phyloP scores from a whole-genome alignment of 2,797 vertebrate genomes.

The Morelia viridis region DNA sequence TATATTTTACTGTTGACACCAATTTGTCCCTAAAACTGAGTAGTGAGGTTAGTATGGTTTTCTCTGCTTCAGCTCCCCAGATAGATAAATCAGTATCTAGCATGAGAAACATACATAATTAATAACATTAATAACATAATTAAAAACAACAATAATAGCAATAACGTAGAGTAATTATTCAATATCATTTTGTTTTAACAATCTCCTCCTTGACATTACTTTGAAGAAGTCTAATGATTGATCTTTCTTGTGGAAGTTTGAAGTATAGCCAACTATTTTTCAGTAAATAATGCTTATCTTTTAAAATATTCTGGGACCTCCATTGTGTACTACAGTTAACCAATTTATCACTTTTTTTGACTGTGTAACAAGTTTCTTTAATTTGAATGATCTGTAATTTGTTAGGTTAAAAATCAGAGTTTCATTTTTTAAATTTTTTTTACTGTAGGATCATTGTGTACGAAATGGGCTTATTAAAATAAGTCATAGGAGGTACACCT shows the following conservation, averaged over 20 bases:
- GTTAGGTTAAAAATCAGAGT: constrained; percentile 1
- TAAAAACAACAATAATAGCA: not conserved
- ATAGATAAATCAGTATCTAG: not conserved
- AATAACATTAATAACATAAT: not conserved
- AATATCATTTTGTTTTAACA: constrained; percentile 14
- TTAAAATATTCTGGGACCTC: constrained; percentile 34
- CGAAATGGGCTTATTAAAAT: constrained; percentile 79
- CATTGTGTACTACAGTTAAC: not conserved
- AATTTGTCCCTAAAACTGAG: not conserved
- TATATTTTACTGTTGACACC: not conserved
- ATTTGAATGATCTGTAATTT: constrained; percentile 15
- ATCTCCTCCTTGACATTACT: constrained; percentile 21
- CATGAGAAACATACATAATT: not conserved
- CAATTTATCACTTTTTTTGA: constrained; percentile 9
- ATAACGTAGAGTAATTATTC: not conserved
- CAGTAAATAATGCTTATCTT: not conserved
- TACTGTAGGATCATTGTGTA: constrained; percentile 73
- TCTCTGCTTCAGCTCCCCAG: not conserved
- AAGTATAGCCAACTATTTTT: not conserved
- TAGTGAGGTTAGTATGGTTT: constrained; percentile 1
- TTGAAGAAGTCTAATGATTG: constrained; percentile 27
- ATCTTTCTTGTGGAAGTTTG: not conserved
- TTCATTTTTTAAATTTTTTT: constrained; percentile 31
- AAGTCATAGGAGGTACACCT: constrained; percentile 73
- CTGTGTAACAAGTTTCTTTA: not conserved